Percentiles rank a stretch among this genome's conserved stretches.
Evolutionary conservation across 1,140 invertebrate species (phyloP).

Genomic region (Temnothorax nylanderi): DNA sequence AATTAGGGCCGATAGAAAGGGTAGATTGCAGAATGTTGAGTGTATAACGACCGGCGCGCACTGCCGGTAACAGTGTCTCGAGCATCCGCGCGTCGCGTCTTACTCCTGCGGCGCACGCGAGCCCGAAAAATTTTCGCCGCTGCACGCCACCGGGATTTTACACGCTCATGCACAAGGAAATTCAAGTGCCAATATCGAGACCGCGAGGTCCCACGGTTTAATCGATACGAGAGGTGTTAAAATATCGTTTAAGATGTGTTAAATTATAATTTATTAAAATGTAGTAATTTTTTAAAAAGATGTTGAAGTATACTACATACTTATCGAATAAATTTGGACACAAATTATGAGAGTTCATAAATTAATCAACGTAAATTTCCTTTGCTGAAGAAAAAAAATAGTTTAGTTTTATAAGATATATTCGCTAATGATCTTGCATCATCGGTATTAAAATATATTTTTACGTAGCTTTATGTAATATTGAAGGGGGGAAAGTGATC

Average conservation of each 20-base stretch:
- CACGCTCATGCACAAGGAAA: conserved; percentile 22
- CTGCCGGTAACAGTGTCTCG: conserved; percentile 69
- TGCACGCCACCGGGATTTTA: conserved; percentile 66
- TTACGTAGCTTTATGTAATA: not conserved
- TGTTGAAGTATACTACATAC: not conserved
- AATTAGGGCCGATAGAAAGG: conserved; percentile 85
- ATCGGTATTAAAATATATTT: conserved; percentile 5
- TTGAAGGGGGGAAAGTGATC: conserved; percentile 35
- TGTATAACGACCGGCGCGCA: conserved; percentile 79
- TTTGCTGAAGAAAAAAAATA: not conserved
- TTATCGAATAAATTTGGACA: not conserved
- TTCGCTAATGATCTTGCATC: not conserved
- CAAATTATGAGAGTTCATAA: not conserved
- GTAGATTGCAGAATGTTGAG: conserved; percentile 85
- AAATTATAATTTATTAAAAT: not conserved
- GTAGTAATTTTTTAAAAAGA: not conserved
- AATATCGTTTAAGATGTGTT: not conserved
- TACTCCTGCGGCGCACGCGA: conserved; percentile 70
- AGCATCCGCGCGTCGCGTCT: conserved; percentile 73
- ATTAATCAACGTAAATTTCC: not conserved
- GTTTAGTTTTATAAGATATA: not conserved
- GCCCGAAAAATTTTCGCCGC: conserved; percentile 62
- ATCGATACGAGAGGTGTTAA: not conserved
- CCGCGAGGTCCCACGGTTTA: not conserved
- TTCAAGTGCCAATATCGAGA: conserved; percentile 12